These are phyloP conservation scores for Linepithema humile DNA, from an alignment of 1,140 invertebrate species.

Conservation along the genomic window DNA sequence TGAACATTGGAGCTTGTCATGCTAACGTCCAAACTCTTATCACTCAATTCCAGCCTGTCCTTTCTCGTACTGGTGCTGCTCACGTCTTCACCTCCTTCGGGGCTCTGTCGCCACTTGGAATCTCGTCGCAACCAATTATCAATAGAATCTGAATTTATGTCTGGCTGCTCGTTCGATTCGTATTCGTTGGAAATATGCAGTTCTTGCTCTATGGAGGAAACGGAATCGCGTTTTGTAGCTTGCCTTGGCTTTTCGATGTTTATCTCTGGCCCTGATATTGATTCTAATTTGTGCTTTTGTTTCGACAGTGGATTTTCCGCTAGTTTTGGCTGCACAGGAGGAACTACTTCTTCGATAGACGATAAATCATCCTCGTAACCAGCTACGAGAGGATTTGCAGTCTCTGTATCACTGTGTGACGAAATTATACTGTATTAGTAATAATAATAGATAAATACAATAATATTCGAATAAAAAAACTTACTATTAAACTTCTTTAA, in stretches of 20 bases:
- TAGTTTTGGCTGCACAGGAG: conserved; percentile 76
- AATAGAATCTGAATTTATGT: conserved; percentile 84
- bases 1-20: conserved; percentile 86
- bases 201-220: conserved; percentile 82
- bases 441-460: too few species aligned
- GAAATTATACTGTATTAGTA: conserved; percentile 57
- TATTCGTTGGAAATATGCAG: conserved; percentile 78
- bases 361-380: conserved; percentile 95
- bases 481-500: too few species aligned
- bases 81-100: conserved; percentile 87
- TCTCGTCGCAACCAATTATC: conserved; percentile 85
- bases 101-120: conserved; percentile 86
- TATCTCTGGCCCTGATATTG: conserved; percentile 66
- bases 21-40: conserved; percentile 84
- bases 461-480: too few species aligned
- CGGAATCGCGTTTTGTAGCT: conserved; percentile 77
- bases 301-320: conserved; percentile 82
- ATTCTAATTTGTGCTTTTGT: conserved; percentile 79
- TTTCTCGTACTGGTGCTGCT: conserved; percentile 81
- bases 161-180: conserved; percentile 82
- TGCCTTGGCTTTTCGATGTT: conserved; percentile 64
- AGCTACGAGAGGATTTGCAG: conserved; percentile 93
- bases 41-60: conserved; percentile 84
- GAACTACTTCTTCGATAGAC: conserved; percentile 86
- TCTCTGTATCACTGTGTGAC: conserved; percentile 89